Evolutionary conservation across 2,888 invertebrate species (phyloP).

Genomic region (Epinotia nisella): DNA sequence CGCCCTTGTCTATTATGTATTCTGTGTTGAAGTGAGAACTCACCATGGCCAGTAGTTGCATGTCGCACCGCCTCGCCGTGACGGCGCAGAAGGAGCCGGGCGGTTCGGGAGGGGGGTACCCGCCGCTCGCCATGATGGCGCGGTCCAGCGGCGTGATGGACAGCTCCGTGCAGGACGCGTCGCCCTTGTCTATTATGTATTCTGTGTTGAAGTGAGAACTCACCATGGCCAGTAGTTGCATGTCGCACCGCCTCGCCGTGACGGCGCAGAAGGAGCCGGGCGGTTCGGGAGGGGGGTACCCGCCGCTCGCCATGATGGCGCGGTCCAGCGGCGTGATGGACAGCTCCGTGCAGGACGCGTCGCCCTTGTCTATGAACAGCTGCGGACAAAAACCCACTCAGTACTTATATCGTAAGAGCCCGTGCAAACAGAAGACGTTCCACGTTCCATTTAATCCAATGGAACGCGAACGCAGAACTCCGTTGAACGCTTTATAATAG

Average conservation of each 20-base stretch:
- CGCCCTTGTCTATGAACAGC: slow-evolving; percentile 87
- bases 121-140: slow-evolving; percentile 65
- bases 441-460: no score
- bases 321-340: slow-evolving; percentile 68
- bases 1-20: slow-evolving; percentile 87
- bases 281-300: slow-evolving; percentile 81
- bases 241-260: slow-evolving; percentile 92
- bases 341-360: slow-evolving; percentile 83
- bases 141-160: slow-evolving; percentile 68
- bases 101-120: slow-evolving; percentile 81
- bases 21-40: slow-evolving; percentile 59
- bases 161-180: slow-evolving; percentile 83
- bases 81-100: slow-evolving; percentile 83
- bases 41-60: slow-evolving; percentile 89
- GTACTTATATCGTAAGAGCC: no score
- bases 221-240: slow-evolving; percentile 89
- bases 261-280: slow-evolving; percentile 83
- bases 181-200: slow-evolving; percentile 87
- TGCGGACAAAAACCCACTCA: slow-evolving; percentile 49
- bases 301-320: slow-evolving; percentile 65
- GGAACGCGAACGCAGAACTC: no score
- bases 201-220: slow-evolving; percentile 54
- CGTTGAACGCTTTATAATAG: no score
- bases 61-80: slow-evolving; percentile 92
- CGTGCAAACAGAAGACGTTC: no score